Evolutionary conservation across 2,797 vertebrate species (phyloP), one percentile per base, ranked within the genome.

Genomic region (Sus cebifrons): DNA sequence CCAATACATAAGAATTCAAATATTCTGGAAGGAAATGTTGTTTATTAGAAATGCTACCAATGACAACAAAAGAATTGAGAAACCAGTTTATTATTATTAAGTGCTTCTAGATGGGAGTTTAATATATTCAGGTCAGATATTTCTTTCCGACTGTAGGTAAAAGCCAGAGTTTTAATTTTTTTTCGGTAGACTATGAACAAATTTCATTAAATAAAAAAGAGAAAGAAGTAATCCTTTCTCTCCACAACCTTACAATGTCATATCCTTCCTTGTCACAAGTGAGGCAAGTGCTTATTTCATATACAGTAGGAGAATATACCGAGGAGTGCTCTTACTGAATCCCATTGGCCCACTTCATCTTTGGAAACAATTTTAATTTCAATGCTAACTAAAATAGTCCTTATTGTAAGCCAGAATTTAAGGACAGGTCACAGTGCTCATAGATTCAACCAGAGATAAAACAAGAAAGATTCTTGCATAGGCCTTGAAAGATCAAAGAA

Each of bases 1-100:
- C 97, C 97, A 97, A 95, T 95, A 97, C 75, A 96, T 68, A 97
- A 98, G 88, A 97, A 98, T 97, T 98, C 96, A 98, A 96, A 97
- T 97, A 97, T 96, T 97, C 94, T 64, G 58, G 73, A 97, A 98
- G n/a, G 74, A 65, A 98, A 95, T 75, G 36, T 95, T 96, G 85
- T 97, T 97, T 95, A 92, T 83, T 96, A 64, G 32, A 98, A 98
- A 98, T 97, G 91, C 65, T 97, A 97, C 89, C 96, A 91, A 95
- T 95, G 98, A 96, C 97, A 94, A 75, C 94, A 97, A 87, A 95
- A 94, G 96, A 97, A 95, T 52, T 68, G 75, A 98, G 95, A 96
- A 98, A 98, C 97, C 97, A 95, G 73, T 97, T 96, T 96, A 86
- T 97, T 97, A 75, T 75, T 86, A 96, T 92, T 90, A 96, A 96